These are phyloP conservation scores for Phocoena sinus DNA, from an alignment of 2,113 vertebrate species.

Conservation along the genomic window DNA sequence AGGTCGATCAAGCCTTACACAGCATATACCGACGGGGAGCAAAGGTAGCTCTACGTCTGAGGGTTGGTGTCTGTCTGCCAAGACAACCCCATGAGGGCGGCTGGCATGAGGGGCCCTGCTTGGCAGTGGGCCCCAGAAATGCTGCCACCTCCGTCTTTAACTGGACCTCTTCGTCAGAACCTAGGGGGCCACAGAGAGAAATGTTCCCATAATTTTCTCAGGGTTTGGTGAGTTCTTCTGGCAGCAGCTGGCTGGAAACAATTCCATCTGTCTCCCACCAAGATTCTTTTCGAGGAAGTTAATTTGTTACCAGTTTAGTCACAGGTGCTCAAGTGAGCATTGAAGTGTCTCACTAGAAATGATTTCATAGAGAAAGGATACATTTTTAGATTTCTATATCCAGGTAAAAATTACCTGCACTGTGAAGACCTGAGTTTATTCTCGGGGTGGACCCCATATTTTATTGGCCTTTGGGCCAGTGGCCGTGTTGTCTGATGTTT, in stretches of 20 bases:
- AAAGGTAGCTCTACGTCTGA: fast-evolving
- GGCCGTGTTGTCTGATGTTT: neutral
- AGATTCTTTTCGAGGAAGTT: neutral
- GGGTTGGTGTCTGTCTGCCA: neutral
- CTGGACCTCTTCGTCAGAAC: neutral
- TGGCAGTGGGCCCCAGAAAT: neutral
- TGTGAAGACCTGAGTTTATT: neutral
- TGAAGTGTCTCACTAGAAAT: neutral
- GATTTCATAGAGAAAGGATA: neutral
- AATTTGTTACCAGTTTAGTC: neutral
- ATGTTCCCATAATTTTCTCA: neutral
- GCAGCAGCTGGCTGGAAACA: neutral
- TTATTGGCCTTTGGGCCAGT: neutral
- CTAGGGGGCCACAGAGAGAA: neutral
- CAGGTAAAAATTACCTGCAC: neutral
- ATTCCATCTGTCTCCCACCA: neutral
- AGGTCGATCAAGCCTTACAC: neutral
- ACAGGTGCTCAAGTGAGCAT: neutral
- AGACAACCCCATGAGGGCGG: neutral
- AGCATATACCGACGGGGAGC: neutral
- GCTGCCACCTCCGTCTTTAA: neutral
- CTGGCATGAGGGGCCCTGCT: neutral
- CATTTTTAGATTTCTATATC: neutral
- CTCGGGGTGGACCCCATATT: neutral
- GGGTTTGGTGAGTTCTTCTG: neutral